Evolutionary conservation across 2,888 invertebrate species (phyloP).

Genomic region (Periphyllus acericola): DNA sequence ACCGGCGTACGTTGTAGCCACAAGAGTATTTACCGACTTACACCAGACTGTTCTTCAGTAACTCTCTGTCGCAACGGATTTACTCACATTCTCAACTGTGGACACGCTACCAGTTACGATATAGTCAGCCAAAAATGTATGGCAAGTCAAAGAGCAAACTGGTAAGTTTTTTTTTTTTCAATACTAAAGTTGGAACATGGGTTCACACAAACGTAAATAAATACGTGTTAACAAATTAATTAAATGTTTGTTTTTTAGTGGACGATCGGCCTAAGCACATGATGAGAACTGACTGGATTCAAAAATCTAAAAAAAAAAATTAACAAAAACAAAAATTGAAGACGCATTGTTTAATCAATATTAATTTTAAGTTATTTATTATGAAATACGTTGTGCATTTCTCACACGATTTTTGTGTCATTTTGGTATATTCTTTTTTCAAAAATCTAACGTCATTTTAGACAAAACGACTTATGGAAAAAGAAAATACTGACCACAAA

Average conservation of each 20-base stretch:
- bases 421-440: conserved; percentile 61
- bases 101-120: conserved; percentile 67
- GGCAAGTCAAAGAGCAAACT: conserved; percentile 67
- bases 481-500: conserved; percentile 61
- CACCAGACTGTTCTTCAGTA: conserved; percentile 67
- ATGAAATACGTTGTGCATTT: conserved; percentile 4
- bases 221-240: background rate
- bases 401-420: conserved; percentile 19
- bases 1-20: conserved; percentile 66
- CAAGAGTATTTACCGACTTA: conserved; percentile 66
- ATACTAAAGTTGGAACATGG: background rate
- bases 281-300: background rate
- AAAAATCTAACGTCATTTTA: conserved; percentile 8
- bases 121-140: conserved; percentile 67
- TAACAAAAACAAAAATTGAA: conserved; percentile 7
- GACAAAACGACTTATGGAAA: background rate
- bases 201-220: background rate
- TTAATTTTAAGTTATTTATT: conserved; percentile 41
- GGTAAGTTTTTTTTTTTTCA: conserved; percentile 66
- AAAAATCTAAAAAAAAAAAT: background rate
- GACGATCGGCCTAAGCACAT: conserved; percentile 15
- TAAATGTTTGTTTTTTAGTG: conserved; percentile 17
- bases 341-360: conserved; percentile 19
- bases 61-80: conserved; percentile 67
- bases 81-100: conserved; percentile 68